Conservation (phyloP, 2,113 vertebrate genomes). For the Marmota monax region DNA sequence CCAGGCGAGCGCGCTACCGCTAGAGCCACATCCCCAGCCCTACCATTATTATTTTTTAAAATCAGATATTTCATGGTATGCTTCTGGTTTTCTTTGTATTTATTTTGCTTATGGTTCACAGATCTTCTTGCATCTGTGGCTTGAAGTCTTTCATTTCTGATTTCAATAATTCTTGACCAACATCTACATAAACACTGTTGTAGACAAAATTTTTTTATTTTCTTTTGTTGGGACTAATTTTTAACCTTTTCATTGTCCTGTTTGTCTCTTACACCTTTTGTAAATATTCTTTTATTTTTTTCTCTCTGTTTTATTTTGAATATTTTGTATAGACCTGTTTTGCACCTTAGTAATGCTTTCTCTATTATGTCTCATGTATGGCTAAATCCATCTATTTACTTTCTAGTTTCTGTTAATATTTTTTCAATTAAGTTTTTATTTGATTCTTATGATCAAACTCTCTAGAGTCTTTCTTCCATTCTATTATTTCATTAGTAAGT, state of each 20-base stretch:
- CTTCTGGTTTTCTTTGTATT: conserved; percentile 15
- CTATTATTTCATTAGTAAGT: conserved; percentile 1
- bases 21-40: no score
- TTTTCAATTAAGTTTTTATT: neutral
- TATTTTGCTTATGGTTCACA: neutral
- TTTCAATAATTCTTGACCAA: neutral
- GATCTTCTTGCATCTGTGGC: neutral
- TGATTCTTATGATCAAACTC: neutral
- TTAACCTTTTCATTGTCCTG: neutral
- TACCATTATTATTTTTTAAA: neutral
- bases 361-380: neutral
- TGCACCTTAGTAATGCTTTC: neutral
- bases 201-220: neutral
- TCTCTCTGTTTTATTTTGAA: neutral
- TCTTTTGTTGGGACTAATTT: neutral
- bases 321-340: neutral
- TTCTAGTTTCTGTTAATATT: neutral
- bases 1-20: no score
- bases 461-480: neutral
- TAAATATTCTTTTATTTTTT: neutral
- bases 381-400: neutral
- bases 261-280: neutral
- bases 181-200: neutral
- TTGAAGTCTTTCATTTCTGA: neutral
- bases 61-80: neutral